Percentiles rank a stretch among this genome's conserved stretches.
Conservation (phyloP, 2,113 vertebrate genomes). For the Mustela nigripes region DNA sequence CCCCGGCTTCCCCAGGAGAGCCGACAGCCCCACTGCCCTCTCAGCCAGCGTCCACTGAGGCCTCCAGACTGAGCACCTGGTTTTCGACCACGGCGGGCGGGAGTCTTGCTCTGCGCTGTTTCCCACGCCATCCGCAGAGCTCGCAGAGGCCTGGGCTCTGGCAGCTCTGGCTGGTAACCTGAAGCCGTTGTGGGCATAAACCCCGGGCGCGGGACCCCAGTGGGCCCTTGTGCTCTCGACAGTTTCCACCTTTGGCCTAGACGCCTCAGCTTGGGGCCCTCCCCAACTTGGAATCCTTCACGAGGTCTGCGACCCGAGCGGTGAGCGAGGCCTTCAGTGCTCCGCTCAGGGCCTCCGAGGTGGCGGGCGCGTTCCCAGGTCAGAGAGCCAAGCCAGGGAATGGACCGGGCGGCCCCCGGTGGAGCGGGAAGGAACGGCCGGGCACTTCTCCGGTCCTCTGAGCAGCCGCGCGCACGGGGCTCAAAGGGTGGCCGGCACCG, state of each 20-base stretch:
- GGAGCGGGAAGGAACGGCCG: neutral
- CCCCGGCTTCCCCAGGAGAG: neutral
- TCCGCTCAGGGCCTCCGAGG: neutral
- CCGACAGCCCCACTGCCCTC: accelerated
- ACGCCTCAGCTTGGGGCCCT: neutral
- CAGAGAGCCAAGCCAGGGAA: neutral
- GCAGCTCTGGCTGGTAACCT: neutral
- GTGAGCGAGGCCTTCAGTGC: neutral
- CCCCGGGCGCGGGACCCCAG: neutral
- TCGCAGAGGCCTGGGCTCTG: neutral
- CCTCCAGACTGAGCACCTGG: neutral
- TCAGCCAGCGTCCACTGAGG: neutral
- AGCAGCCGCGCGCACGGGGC: neutral
- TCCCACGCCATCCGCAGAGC: neutral
- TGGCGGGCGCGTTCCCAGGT: accelerated
- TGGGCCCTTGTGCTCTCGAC: neutral
- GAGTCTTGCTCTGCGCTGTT: neutral
- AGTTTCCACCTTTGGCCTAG: neutral
- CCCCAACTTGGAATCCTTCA: neutral
- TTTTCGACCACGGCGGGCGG: accelerated
- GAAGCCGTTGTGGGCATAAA: neutral
- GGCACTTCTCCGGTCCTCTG: neutral
- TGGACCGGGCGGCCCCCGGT: neutral
- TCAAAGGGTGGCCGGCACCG: neutral
- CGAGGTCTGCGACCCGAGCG: accelerated